These are phyloP conservation scores for Myodes glareolus DNA, from an alignment of 2,113 vertebrate species.

Conservation along the genomic window DNA sequence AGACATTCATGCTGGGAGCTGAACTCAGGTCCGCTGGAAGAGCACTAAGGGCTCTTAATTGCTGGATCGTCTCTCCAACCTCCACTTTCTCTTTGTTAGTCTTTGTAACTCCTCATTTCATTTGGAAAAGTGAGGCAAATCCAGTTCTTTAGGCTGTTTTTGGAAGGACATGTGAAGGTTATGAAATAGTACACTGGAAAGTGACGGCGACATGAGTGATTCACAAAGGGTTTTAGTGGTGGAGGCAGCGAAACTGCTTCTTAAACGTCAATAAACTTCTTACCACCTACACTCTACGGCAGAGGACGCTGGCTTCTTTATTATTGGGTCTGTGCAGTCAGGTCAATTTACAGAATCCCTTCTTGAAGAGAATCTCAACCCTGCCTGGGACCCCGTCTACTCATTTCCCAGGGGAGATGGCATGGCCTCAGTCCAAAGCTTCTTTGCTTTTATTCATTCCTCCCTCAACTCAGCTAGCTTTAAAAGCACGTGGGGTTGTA, in stretches of 20 bases:
- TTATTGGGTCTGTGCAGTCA: background rate
- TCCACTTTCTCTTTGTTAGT: background rate
- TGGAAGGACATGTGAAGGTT: background rate
- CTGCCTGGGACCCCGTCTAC: background rate
- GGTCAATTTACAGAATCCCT: constrained; percentile 44
- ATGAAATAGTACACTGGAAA: background rate
- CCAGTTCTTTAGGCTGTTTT: background rate
- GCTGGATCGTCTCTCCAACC: background rate
- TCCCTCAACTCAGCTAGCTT: background rate
- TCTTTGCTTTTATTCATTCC: constrained; percentile 47
- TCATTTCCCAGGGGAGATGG: background rate
- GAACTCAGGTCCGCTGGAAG: background rate
- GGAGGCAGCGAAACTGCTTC: background rate
- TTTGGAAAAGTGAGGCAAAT: background rate
- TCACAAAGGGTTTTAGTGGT: background rate
- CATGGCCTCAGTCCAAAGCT: constrained; percentile 13
- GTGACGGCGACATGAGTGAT: background rate
- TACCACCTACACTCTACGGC: background rate
- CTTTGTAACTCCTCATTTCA: background rate
- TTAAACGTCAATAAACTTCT: constrained; percentile 49
- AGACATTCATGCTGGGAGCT: no score
- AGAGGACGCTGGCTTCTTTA: background rate
- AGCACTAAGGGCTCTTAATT: background rate
- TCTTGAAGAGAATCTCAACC: constrained; percentile 35
- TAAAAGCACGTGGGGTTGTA: background rate